Evolutionary conservation across 1,140 invertebrate genomes (phyloP), one percentile per base, ranked within the genome.

Genomic region (Anoplophora glabripennis): DNA sequence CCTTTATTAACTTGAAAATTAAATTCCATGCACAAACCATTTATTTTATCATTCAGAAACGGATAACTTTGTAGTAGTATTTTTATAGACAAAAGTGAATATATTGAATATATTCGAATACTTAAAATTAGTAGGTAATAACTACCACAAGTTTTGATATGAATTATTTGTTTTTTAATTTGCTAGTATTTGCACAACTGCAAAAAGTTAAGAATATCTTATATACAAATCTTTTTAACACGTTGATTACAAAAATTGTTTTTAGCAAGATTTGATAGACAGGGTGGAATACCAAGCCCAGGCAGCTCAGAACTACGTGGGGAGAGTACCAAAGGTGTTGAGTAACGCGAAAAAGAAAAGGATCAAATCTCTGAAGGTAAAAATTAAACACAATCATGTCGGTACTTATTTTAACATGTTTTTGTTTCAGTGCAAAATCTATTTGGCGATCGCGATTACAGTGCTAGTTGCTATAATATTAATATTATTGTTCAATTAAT

Each of bases 241-340:
- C 18, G 14, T 37, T 18, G 8, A 15, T 63, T 17, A 47, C 21
- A n/a, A n/a, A 11, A 15, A 1, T 62, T 61, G 59, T 67, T 71
- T 79, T 57, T 71, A 88, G 86, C 86, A 88, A 71, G 86, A 88
- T 63, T 81, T 85, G 68, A 74, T 89, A 64, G 84, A 88, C 74
- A 83, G 81, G 59, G 83, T 89, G 55, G 86, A 89, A 77, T 84
- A 85, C 78, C 87, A 85, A 77, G 86, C 87, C 54, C 78, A 81
- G 71, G 80, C 81, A 73, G 85, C 87, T 7, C 80, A 79, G 36
- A 80, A 85, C 65, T 83, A 83, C 72, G 80, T 89, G 53, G 83
- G 82, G 28, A 64, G 60, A 85, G 90, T 45, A 85, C 85, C 63
- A 76, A 79, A 65, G 83, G 88, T 72, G 83, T 87, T 38, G 81